phyloP scores from a whole-genome alignment of 2,797 vertebrate genomes.

The Typhlichthys eigenmanni region DNA sequence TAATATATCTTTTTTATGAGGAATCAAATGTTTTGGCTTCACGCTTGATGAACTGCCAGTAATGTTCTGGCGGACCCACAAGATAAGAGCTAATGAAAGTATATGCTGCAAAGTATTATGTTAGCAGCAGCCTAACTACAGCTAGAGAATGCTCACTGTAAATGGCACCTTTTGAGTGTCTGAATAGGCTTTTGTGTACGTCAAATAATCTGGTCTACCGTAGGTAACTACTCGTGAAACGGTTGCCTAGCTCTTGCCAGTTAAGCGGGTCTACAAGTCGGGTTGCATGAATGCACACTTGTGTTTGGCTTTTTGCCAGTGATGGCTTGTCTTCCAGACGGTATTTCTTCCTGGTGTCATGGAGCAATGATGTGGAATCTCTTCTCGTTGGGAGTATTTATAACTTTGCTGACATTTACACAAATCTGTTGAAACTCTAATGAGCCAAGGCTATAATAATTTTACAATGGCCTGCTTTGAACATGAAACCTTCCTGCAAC shows the following conservation, averaged over 20 bases:
- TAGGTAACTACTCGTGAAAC: slow-evolving; percentile 60
- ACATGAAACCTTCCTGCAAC: slow-evolving; percentile 32
- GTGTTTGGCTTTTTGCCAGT: slow-evolving; percentile 65
- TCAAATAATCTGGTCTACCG: slow-evolving; percentile 63
- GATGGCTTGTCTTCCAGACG: slow-evolving; percentile 61
- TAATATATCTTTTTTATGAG: background rate
- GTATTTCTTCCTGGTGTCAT: slow-evolving; percentile 44
- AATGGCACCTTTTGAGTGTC: slow-evolving; percentile 59
- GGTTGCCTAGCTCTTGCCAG: slow-evolving; percentile 32
- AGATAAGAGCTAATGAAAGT: slow-evolving; percentile 17
- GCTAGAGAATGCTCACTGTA: slow-evolving; percentile 60
- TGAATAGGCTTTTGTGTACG: slow-evolving; percentile 73
- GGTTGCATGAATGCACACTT: slow-evolving; percentile 64
- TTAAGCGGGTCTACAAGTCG: slow-evolving; percentile 57
- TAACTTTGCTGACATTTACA: slow-evolving; percentile 68
- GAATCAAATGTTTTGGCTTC: background rate
- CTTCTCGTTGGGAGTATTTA: slow-evolving; percentile 68
- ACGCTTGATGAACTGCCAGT: slow-evolving; percentile 25
- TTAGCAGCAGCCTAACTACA: slow-evolving; percentile 45
- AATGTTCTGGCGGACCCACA: too few species aligned
- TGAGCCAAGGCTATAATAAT: slow-evolving; percentile 61
- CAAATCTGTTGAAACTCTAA: slow-evolving; percentile 38
- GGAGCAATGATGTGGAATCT: slow-evolving; percentile 63
- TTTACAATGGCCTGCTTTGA: slow-evolving; percentile 46
- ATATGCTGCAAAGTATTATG: slow-evolving; percentile 5